Conservation (phyloP, 2,888 invertebrate genomes). For the Perithous albicinctus region DNA sequence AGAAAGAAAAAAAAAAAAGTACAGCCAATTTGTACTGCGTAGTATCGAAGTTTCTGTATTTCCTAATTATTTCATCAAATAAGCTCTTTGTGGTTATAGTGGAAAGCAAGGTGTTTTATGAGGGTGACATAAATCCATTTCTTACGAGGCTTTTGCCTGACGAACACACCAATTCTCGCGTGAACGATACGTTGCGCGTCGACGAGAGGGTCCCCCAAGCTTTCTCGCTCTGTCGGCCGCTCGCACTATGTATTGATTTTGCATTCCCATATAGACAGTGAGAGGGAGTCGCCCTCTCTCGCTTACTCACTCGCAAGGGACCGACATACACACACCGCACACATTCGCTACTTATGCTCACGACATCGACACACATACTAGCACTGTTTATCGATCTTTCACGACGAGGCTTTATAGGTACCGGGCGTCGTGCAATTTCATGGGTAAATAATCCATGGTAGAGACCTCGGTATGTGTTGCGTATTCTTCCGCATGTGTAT, state of each 20-base stretch:
- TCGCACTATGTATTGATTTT: slow-evolving; percentile 52
- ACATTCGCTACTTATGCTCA: not conserved
- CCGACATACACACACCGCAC: slow-evolving; percentile 22
- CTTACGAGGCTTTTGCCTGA: slow-evolving; percentile 10
- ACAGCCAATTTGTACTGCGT: not conserved
- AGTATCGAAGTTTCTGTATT: not conserved
- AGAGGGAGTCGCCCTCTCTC: slow-evolving; percentile 28
- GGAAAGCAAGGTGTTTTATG: not conserved
- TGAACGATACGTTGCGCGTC: slow-evolving; percentile 22
- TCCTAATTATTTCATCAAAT: not conserved
- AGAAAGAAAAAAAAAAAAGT: too few species aligned
- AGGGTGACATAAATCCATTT: slow-evolving; percentile 26
- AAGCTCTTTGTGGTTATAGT: not conserved
- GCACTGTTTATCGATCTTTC: slow-evolving; percentile 49
- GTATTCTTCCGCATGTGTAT: slow-evolving; percentile 1
- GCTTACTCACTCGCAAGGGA: slow-evolving; percentile 25
- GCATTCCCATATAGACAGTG: slow-evolving; percentile 41
- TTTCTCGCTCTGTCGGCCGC: not conserved
- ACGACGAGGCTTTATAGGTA: slow-evolving; percentile 48
- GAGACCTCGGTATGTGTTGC: not conserved
- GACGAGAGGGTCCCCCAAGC: slow-evolving; percentile 34
- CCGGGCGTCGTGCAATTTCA: slow-evolving; percentile 44
- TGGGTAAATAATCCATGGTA: slow-evolving; percentile 45
- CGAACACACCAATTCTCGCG: slow-evolving; percentile 33
- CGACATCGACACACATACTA: slow-evolving; percentile 1